Conservation (phyloP, 2,888 invertebrate species). For the Troides aeacus region DNA sequence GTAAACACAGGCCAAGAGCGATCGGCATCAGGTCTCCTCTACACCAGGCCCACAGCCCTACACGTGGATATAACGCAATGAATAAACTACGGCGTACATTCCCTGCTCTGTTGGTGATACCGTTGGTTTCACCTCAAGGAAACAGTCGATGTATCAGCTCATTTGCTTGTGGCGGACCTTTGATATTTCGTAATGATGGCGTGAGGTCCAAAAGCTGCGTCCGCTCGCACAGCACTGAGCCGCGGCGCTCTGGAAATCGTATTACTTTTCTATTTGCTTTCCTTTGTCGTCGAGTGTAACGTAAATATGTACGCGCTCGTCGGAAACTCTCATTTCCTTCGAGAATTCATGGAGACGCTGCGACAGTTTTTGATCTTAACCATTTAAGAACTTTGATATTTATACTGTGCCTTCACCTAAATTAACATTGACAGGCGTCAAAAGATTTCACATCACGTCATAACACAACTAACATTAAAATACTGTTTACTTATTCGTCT, state of each 20-base stretch:
- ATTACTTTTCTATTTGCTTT: constrained; percentile 77
- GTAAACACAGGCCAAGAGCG: constrained; percentile 62
- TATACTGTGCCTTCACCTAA: constrained; percentile 33
- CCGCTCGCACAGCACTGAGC: constrained; percentile 53
- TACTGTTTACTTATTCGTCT: background rate
- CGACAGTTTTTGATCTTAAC: constrained; percentile 37
- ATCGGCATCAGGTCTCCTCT: constrained; percentile 72
- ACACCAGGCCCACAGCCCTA: constrained; percentile 43
- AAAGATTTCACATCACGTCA: background rate
- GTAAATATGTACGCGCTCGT: constrained; percentile 75
- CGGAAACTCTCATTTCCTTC: constrained; percentile 73
- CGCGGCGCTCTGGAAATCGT: constrained; percentile 66
- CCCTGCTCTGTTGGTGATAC: constrained; percentile 28
- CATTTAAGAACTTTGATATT: constrained; percentile 39
- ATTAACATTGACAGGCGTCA: background rate
- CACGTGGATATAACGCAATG: constrained; percentile 26
- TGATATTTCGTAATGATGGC: constrained; percentile 40
- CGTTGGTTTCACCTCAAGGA: constrained; percentile 23
- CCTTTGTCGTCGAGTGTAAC: constrained; percentile 79
- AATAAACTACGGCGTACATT: constrained; percentile 33
- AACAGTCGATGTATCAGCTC: constrained; percentile 35
- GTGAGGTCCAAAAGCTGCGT: constrained; percentile 47
- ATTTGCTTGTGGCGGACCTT: constrained; percentile 39
- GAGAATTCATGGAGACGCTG: constrained; percentile 57
- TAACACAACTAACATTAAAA: background rate